Evolutionary conservation across 2,888 invertebrate genomes (phyloP), one percentile per base, ranked within the genome.

Genomic region (Smittia aterrima): DNA sequence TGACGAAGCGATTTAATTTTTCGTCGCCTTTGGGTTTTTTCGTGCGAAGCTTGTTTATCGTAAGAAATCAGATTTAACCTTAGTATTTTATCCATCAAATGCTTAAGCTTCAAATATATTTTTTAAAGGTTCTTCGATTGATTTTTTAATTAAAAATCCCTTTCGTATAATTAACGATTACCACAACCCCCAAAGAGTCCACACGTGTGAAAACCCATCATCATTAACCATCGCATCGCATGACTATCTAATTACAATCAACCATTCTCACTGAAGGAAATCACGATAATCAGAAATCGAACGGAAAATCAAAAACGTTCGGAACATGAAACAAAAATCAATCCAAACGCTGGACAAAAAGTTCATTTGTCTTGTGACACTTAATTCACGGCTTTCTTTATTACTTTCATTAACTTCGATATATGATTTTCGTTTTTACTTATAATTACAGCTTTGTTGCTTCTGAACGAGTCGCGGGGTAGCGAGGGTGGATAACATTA

Each of bases 331-430:
- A 22, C n/a, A 18, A 58, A 58, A 58, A 58, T 47, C 47, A 58
- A 22, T 20, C 20, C 2, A 22, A 22, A 22, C 7, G 2, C 58
- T 18, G n/a, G n/a, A 58, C 22, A 58, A 58, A 38, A 58, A 58
- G 58, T 58, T 58, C 58, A 58, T 58, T 58, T 58, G 58, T 58
- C 58, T 58, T 58, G 58, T 58, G 58, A 58, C 58, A 58, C 58
- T 58, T 58, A 58, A 58, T 58, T 58, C 58, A 58, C 58, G 58
- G 58, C 13, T 58, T 58, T 58, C 22, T 3, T 58, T 58, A 58
- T 58, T 58, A 58, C 22, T 58, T 58, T 58, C 58, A 58, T 58
- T 58, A 58, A 58, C 58, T 58, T 22, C 18, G 58, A 22, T 58
- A 58, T 16, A n/a, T 11, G 47, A 32, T 47, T 58, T 58, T 58